These are phyloP conservation scores for Tenthredo notha DNA, from an alignment of 2,888 invertebrate genomes.

Conservation along the genomic window DNA sequence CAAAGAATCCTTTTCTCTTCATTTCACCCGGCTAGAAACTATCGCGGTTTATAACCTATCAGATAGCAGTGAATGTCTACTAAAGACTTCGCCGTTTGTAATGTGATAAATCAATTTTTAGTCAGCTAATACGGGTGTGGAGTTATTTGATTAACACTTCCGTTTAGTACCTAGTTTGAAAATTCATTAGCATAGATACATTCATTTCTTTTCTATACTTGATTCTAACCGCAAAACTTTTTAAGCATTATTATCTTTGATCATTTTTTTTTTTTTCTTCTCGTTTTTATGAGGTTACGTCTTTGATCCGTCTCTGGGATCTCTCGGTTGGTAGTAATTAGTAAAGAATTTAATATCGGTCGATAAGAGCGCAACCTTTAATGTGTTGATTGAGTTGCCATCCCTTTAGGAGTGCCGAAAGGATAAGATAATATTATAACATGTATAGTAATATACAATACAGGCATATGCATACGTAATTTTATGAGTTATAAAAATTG, in stretches of 20 bases:
- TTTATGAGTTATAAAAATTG: background rate
- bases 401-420: background rate
- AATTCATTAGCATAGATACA: background rate
- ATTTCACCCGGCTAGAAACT: background rate
- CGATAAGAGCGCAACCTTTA: constrained; percentile 20
- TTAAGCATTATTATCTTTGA: background rate
- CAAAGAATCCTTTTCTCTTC: background rate
- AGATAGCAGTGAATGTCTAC: background rate
- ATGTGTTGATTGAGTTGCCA: constrained; percentile 14
- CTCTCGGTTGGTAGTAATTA: background rate
- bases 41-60: constrained; percentile 13
- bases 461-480: background rate
- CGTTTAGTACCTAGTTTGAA: background rate
- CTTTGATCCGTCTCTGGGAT: background rate
- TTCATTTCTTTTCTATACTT: background rate
- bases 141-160: background rate
- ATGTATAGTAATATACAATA: background rate
- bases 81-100: background rate
- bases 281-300: background rate
- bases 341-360: constrained; percentile 12
- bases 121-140: background rate
- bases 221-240: background rate
- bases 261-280: background rate
- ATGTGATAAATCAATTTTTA: background rate
- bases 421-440: background rate